Evolutionary conservation across 2,113 vertebrate genomes (phyloP).

Genomic region (Tapirus terrestris): DNA sequence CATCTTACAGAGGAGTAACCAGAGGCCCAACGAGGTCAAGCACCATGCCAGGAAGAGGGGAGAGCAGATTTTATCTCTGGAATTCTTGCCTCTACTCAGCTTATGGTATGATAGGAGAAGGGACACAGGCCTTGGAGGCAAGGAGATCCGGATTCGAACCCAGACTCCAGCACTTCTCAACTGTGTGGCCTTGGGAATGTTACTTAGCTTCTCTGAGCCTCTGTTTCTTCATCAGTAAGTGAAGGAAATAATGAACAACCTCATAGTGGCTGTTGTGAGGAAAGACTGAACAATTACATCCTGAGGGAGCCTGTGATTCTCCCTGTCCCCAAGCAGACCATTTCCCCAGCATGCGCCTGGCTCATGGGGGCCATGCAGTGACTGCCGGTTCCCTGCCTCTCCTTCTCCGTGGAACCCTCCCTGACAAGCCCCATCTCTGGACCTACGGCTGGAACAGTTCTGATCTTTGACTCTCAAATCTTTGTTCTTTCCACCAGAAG

Average conservation of each 20-base stretch:
- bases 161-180: background rate
- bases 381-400: background rate
- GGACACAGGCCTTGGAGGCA: background rate
- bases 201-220: background rate
- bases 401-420: background rate
- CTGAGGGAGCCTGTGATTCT: background rate
- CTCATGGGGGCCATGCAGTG: fast-evolving
- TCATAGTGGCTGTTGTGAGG: background rate
- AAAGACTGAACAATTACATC: background rate
- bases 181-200: background rate
- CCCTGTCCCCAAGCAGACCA: too few relatives aligned
- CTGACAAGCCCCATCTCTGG: background rate
- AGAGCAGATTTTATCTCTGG: background rate
- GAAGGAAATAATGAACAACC: background rate
- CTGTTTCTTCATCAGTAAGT: background rate
- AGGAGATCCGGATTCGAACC: background rate
- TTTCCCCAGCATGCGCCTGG: background rate
- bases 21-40: background rate
- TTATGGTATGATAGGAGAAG: background rate
- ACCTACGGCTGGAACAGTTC: background rate
- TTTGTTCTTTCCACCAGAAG: background rate
- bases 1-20: background rate
- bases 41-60: background rate
- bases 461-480: background rate
- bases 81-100: background rate